Conservation (phyloP, 2,888 invertebrate species). For the Amiota mariae region DNA sequence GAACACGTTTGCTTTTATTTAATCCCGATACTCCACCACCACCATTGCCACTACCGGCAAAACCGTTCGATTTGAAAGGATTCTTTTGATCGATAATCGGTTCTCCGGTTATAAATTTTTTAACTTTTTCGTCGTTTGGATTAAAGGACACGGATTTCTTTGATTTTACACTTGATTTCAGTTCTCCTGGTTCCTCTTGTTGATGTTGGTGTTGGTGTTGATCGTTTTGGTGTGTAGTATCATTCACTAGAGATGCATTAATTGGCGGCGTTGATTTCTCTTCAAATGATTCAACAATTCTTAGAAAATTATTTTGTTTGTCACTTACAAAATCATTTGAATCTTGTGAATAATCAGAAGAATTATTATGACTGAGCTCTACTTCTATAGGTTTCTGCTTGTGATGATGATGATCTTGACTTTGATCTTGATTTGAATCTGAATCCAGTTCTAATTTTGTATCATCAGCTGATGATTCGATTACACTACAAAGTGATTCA, state of each 20-base stretch:
- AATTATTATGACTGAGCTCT: constrained; percentile 7
- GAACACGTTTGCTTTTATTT: constrained; percentile 54
- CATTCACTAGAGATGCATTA: neutral
- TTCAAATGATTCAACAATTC: constrained; percentile 52
- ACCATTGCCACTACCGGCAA: constrained; percentile 41
- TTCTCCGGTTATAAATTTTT: constrained; percentile 71
- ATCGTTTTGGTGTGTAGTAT: neutral
- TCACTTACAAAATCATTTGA: neutral
- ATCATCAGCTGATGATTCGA: constrained; percentile 46
- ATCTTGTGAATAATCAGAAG: constrained; percentile 25
- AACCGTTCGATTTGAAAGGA: constrained; percentile 68
- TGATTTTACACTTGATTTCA: constrained; percentile 42
- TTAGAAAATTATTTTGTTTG: constrained; percentile 42
- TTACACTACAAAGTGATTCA: constrained; percentile 54
- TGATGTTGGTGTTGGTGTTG: constrained; percentile 42
- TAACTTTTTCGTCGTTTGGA: constrained; percentile 69
- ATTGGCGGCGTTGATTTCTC: neutral
- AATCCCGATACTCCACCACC: constrained; percentile 37
- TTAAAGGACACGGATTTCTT: constrained; percentile 71
- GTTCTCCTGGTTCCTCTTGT: constrained; percentile 39
- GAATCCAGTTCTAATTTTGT: neutral
- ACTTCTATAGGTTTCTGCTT: constrained; percentile 23
- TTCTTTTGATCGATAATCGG: constrained; percentile 73
- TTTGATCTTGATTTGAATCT: constrained; percentile 30
- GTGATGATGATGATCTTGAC: constrained; percentile 23